Conservation (phyloP, 1,140 invertebrate species). For the Latrodectus geometricus region DNA sequence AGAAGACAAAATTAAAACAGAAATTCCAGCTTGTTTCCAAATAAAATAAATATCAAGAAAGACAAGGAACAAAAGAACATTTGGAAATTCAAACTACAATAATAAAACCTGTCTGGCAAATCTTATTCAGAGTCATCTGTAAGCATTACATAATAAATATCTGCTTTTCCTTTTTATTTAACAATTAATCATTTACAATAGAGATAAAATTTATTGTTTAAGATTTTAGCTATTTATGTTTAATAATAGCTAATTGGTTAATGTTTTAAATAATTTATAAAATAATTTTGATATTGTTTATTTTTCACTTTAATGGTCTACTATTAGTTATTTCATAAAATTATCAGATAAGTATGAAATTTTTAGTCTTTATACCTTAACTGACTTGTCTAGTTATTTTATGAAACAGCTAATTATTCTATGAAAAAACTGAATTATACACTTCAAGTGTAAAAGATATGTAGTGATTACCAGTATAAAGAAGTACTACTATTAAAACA, state of each 20-base stretch:
- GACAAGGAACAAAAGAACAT: slow-evolving; percentile 15
- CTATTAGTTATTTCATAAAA: background rate
- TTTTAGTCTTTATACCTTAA: background rate
- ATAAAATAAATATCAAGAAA: slow-evolving; percentile 36
- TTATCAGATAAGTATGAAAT: slow-evolving; percentile 3
- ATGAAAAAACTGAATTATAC: background rate
- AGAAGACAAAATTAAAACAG: slow-evolving; percentile 8
- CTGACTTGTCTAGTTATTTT: background rate
- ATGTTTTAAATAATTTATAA: too few species aligned
- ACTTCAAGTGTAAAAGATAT: too few species aligned
- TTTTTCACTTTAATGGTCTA: background rate
- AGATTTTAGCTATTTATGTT: background rate
- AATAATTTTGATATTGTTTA: background rate
- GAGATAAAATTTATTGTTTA: background rate
- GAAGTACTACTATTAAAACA: too few species aligned
- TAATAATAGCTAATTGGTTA: too few species aligned
- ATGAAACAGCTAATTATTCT: background rate
- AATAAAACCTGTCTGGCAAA: slow-evolving; percentile 31
- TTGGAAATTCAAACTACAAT: slow-evolving; percentile 22
- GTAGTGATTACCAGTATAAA: too few species aligned
- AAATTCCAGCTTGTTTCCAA: slow-evolving; percentile 16
- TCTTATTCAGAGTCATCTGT: slow-evolving; percentile 11
- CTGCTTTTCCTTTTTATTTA: slow-evolving; percentile 12
- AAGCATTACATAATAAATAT: background rate
- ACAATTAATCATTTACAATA: slow-evolving; percentile 20